Evolutionary conservation across 2,888 invertebrate species (phyloP), one percentile per base, ranked within the genome.

Genomic region (Phaedon cochleariae): DNA sequence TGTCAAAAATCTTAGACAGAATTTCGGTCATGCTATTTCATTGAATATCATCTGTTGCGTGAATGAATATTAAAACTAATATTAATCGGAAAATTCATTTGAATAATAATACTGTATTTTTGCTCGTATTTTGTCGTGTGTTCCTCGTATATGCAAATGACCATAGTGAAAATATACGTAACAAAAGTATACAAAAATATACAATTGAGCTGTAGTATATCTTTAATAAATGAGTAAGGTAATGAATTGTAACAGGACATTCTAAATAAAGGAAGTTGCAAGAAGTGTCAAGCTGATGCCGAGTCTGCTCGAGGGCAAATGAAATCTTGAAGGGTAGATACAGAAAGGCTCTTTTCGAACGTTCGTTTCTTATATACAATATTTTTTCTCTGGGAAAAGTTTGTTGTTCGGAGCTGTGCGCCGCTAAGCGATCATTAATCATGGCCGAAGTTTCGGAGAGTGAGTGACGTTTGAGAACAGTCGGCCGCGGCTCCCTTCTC

Each of bases 331-430:
- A 84, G 84, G 84, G 84, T 83, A 83, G 83, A 83, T 84, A 83
- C 81, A 82, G 80, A 82, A 80, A 83, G 81, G 83, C 80, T 83
- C 83, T 83, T 83, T 83, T 77, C 79, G 81, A 81, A 80, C 79
- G 81, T 82, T 83, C 82, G 82, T 83, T 83, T 83, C 83, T 83
- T 83, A 82, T 83, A 82, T 80, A 82, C 80, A 82, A 82, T 82
- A 83, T 84, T 84, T 83, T 84, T 84, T 86, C 85, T 85, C 86
- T 86, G 86, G 86, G 87, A 87, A 87, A 87, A 87, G 86, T 87
- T 87, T 87, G 87, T 87, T 87, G 87, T 87, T 87, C 85, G 86
- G 85, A 86, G 85, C 86, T 85, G 85, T 84, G 83, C 82, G 82
- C 81, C 80, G 81, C 83, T 84, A 83, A 84, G 84, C 84, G 81